phyloP scores from a whole-genome alignment of 1,140 invertebrate genomes.

The Drosophila erecta region DNA sequence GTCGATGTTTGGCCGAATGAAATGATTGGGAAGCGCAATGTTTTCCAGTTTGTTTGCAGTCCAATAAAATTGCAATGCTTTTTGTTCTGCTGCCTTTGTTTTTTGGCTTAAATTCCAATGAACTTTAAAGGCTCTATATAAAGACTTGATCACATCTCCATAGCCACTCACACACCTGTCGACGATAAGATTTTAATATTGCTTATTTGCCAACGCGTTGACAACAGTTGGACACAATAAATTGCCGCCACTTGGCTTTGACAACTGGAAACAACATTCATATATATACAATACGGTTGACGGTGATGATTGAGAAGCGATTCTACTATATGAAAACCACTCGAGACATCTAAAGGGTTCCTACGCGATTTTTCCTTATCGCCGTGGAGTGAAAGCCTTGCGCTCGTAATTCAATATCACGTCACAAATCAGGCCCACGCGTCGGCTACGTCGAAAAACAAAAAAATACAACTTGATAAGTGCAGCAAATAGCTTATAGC shows the following conservation, averaged over 20 bases:
- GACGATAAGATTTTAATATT: conserved; percentile 36
- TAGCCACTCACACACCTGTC: conserved; percentile 8
- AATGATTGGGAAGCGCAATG: neutral
- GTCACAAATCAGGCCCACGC: conserved; percentile 43
- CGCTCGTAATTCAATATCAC: conserved; percentile 8
- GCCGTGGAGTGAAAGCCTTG: conserved; percentile 28
- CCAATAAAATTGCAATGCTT: neutral
- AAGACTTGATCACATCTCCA: conserved; percentile 1
- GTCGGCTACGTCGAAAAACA: conserved; percentile 9
- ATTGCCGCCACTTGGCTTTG: conserved; percentile 33
- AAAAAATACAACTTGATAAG: neutral
- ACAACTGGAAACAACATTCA: conserved; percentile 11
- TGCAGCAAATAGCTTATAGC: neutral
- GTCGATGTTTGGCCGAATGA: conserved; percentile 6
- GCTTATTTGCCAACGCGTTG: conserved; percentile 34
- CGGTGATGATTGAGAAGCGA: conserved; percentile 19
- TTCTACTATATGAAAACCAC: conserved; percentile 27
- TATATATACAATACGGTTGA: conserved; percentile 6
- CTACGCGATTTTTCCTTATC: conserved; percentile 28
- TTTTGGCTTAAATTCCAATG: neutral
- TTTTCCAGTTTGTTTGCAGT: neutral
- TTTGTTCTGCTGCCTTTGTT: neutral
- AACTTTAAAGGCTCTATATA: conserved; percentile 1
- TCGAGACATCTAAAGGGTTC: conserved; percentile 34
- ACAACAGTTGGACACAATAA: conserved; percentile 34